A percentile compares a stretch with the other conserved stretches of the same genome.
These are phyloP conservation scores for Myotis brandtii DNA, from an alignment of 2,113 vertebrate species.

Conservation along the genomic window DNA sequence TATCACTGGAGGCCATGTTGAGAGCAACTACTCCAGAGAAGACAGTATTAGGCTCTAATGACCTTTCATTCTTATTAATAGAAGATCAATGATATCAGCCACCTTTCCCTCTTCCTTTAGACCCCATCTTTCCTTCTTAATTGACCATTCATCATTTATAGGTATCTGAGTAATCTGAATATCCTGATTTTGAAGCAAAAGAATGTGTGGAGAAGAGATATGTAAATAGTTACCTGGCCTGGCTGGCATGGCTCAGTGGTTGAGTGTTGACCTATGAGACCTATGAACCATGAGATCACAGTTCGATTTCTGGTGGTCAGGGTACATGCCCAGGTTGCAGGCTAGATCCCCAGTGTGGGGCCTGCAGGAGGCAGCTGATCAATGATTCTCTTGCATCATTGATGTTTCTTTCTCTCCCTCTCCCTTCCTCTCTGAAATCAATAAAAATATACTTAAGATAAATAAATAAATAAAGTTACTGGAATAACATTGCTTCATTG, in stretches of 20 bases:
- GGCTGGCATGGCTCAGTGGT: no score
- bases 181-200: slow-evolving; percentile 23
- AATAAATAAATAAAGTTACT: neutral
- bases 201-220: neutral
- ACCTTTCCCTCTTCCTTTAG: neutral
- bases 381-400: no score
- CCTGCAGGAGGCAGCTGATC: no score
- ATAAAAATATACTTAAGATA: no score
- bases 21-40: neutral
- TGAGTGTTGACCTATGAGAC: no score
- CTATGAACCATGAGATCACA: no score
- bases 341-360: no score
- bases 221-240: neutral
- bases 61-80: neutral
- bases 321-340: no score
- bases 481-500: neutral
- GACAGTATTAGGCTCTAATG: neutral
- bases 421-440: no score
- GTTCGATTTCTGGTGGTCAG: no score
- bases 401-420: no score
- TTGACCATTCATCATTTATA: neutral
- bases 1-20: neutral
- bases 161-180: neutral
- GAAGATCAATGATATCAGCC: neutral
- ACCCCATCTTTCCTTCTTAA: neutral